Evolutionary conservation across 2,797 vertebrate species (phyloP).

Genomic region (Podarcis lilfordi): DNA sequence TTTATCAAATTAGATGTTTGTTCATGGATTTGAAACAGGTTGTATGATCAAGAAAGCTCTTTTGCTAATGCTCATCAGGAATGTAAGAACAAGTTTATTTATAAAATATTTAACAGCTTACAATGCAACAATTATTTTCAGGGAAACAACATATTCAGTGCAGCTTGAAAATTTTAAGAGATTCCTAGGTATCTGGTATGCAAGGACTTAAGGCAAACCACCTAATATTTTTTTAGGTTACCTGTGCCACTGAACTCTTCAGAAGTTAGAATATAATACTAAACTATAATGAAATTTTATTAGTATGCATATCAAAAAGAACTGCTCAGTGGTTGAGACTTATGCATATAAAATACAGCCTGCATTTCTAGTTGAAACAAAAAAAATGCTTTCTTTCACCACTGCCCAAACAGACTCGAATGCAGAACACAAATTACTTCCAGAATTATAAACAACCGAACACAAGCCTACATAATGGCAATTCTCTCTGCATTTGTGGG

Average conservation of each 20-base stretch:
- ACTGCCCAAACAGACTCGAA: constrained; percentile 8
- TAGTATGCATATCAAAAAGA: background rate
- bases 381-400: background rate
- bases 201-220: background rate
- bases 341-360: background rate
- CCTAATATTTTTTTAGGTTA: background rate
- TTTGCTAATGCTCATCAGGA: background rate
- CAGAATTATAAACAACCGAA: background rate
- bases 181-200: background rate
- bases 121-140: background rate
- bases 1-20: background rate
- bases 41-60: background rate
- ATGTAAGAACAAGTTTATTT: background rate
- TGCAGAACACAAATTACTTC: background rate
- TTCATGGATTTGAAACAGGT: background rate
- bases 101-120: background rate
- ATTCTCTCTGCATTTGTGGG: background rate
- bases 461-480: background rate
- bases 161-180: background rate
- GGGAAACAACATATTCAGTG: background rate
- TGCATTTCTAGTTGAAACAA: background rate
- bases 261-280: background rate
- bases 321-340: background rate
- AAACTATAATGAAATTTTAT: background rate
- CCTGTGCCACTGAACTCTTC: background rate